phyloP scores from a whole-genome alignment of 2,888 invertebrate species.

The Ichneumoninae sp. region DNA sequence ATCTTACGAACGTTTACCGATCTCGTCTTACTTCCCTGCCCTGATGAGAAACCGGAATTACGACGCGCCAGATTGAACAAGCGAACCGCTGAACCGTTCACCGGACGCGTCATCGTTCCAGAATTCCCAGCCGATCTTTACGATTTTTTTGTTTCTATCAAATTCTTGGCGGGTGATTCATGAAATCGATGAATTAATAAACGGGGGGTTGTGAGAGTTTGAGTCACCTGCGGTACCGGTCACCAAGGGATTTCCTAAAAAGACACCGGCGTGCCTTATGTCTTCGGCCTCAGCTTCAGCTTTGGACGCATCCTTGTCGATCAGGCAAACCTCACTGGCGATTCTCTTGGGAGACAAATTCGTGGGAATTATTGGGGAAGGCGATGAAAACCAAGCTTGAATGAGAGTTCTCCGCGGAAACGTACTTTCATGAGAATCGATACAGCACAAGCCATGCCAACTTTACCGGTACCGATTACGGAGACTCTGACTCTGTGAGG shows the following conservation, averaged over 20 bases:
- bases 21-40: neutral
- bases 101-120: neutral
- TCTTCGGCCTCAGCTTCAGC: conserved; percentile 87
- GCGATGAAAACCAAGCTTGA: neutral
- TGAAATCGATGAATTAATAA: conserved; percentile 6
- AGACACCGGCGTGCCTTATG: conserved; percentile 86
- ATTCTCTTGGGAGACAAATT: conserved; percentile 80
- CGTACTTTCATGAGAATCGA: conserved; percentile 85
- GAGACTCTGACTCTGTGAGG: conserved; percentile 79
- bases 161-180: neutral
- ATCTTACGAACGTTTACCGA: conserved; percentile 30
- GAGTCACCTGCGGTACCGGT: conserved; percentile 81
- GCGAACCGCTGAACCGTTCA: neutral
- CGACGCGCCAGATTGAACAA: neutral
- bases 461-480: conserved; percentile 83
- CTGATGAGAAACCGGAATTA: conserved; percentile 4
- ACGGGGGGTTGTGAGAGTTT: neutral
- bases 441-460: conserved; percentile 86
- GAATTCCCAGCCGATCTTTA: neutral
- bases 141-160: neutral
- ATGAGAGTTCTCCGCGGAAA: conserved; percentile 22
- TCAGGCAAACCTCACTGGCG: conserved; percentile 85
- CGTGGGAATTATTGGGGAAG: conserved; percentile 25
- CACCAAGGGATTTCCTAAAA: conserved; percentile 85
- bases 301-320: conserved; percentile 86